These are phyloP conservation scores for Drosophila pectinifera DNA, from an alignment of 1,140 invertebrate species.

Conservation along the genomic window DNA sequence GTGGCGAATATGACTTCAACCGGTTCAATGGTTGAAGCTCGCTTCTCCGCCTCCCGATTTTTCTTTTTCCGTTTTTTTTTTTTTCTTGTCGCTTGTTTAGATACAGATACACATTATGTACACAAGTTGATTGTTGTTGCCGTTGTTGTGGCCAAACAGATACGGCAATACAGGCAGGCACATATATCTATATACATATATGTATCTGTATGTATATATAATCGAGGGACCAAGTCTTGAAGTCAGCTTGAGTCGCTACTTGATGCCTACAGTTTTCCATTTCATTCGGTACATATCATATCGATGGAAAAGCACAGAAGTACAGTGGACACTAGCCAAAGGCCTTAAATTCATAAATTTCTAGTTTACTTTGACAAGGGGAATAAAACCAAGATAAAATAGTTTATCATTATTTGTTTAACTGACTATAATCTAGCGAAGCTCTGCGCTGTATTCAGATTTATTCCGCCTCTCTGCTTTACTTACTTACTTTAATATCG, in stretches of 20 bases:
- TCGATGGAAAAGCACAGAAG: slow-evolving; percentile 12
- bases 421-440: not conserved
- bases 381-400: not conserved
- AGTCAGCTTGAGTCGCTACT: slow-evolving; percentile 36
- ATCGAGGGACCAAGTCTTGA: slow-evolving; percentile 35
- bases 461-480: not conserved
- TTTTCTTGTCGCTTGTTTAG: slow-evolving; percentile 55
- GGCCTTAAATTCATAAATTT: too few species aligned
- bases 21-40: slow-evolving; percentile 64
- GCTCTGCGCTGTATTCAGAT: not conserved
- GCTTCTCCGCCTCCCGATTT: slow-evolving; percentile 6
- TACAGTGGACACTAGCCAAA: not conserved
- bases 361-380: too few species aligned
- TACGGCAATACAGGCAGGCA: slow-evolving; percentile 33
- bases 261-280: slow-evolving; percentile 47
- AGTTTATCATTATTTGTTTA: not conserved
- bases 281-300: slow-evolving; percentile 29
- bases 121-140: slow-evolving; percentile 54
- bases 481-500: too few species aligned
- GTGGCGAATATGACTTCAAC: slow-evolving; percentile 75
- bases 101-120: slow-evolving; percentile 78
- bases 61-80: not conserved
- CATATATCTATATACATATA: slow-evolving; percentile 1
- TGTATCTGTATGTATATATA: slow-evolving; percentile 14
- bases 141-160: slow-evolving; percentile 55